Evolutionary conservation across 2,113 vertebrate species (phyloP).

Genomic region (Thryonomys swinderianus): DNA sequence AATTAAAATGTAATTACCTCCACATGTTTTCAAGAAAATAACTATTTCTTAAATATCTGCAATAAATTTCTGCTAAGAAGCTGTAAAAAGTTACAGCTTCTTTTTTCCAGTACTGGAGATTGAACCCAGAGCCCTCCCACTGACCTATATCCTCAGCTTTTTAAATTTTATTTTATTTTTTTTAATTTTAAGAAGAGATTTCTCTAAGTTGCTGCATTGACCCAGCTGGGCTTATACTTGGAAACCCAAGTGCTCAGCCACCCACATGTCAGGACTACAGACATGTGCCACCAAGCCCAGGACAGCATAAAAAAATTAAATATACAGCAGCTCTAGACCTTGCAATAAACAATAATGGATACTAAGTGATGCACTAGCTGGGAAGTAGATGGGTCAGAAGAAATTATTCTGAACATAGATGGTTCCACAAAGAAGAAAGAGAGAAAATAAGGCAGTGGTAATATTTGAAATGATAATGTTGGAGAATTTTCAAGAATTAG

Average conservation of each 20-base stretch:
- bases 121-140: background rate
- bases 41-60: background rate
- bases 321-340: background rate
- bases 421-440: background rate
- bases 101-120: background rate
- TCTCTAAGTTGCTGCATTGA: background rate
- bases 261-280: background rate
- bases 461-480: background rate
- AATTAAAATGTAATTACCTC: background rate
- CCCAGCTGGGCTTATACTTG: background rate
- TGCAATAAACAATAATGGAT: background rate
- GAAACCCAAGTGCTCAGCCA: background rate
- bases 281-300: background rate
- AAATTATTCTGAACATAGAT: background rate
- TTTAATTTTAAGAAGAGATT: background rate
- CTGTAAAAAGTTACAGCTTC: background rate
- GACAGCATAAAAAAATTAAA: background rate
- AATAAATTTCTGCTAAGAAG: conserved; percentile 8
- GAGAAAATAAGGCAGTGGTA: background rate
- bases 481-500: conserved; percentile 12
- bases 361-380: background rate
- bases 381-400: background rate
- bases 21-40: background rate
- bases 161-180: background rate
- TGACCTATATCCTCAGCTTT: background rate